phyloP scores from a whole-genome alignment of 1,140 invertebrate species.

The Telenomus remus region DNA sequence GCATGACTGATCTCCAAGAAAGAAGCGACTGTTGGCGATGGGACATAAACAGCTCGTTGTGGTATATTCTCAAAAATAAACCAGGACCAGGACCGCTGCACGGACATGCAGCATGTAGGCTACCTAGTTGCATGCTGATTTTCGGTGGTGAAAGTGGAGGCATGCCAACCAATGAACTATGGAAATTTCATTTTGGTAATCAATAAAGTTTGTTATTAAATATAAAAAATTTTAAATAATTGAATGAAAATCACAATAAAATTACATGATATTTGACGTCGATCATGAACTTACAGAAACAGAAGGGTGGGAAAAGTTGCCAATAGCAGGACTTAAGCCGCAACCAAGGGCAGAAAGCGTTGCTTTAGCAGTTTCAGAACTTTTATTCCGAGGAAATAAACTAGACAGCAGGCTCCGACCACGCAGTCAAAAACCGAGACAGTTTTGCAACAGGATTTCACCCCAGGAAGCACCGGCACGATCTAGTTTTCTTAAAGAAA shows the following conservation, averaged over 20 bases:
- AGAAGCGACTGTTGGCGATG: slow-evolving; percentile 90
- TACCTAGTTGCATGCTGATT: slow-evolving; percentile 87
- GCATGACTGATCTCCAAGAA: slow-evolving; percentile 90
- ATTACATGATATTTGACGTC: no score
- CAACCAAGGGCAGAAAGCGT: slow-evolving; percentile 82
- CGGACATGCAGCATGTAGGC: slow-evolving; percentile 87
- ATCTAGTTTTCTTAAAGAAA: slow-evolving; percentile 81
- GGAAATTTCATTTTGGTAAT: slow-evolving; percentile 91
- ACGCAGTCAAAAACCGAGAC: slow-evolving; percentile 70
- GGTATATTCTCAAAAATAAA: slow-evolving; percentile 82
- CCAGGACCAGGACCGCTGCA: slow-evolving; percentile 85
- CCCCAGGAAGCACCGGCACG: slow-evolving; percentile 63
- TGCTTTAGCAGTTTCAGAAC: slow-evolving; percentile 78
- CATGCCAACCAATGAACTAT: slow-evolving; percentile 85
- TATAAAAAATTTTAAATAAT: no score
- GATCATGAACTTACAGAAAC: slow-evolving; percentile 76
- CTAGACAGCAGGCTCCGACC: slow-evolving; percentile 63
- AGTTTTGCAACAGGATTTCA: slow-evolving; percentile 70
- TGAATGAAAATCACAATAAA: no score
- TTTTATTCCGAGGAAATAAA: slow-evolving; percentile 71
- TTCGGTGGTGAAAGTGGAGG: slow-evolving; percentile 88
- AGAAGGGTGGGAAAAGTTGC: slow-evolving; percentile 86
- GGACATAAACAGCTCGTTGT: slow-evolving; percentile 81
- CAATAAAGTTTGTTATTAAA: not conserved
- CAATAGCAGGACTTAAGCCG: slow-evolving; percentile 81